Evolutionary conservation across 2,113 vertebrate species (phyloP), one percentile per base, ranked within the genome.

Genomic region (Brachionichthys hirsutus): DNA sequence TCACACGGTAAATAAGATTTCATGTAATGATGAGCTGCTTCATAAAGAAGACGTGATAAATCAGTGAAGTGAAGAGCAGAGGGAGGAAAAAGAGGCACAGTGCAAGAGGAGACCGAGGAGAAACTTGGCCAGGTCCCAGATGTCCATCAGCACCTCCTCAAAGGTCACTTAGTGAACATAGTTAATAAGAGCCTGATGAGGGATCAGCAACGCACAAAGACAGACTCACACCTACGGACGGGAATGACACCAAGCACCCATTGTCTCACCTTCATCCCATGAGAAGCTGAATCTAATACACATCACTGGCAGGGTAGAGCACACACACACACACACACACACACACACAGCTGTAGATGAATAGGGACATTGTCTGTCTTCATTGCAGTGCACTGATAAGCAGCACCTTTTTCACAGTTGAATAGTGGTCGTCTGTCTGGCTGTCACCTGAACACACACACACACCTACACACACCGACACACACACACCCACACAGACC

Each of bases 181-280:
- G 78, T 89, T 92, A 91, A 92, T 91, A 85, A 90, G 83, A 75
- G 75, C 72, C 82, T 73, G 89, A 89, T 76, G 87, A 90, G 56
- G 75, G 88, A 85, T 63, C 62, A 58, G 59, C 12, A 30, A 76
- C 58, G 68, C 59, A 60, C 42, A 70, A 36, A 62, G 47, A 55
- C 44, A 56, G 45, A 19, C 36, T 52, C 47, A 59, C 54, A 55
- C 40, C 24, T 36, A 48, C 12, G n/a, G 40, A 40, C 4, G 24
- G 24, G 46, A 17, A 63, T 18, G 13, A 77, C 67, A 45, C 82
- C 64, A 67, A 53, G 58, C 44, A 35, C 22, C 44, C 62, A 56
- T 82, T 87, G 58, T 64, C 54, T 72, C 42, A 17, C 42, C 61
- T 53, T 44, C 38, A 20, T 34, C 24, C 42, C 62, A 1, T 34